Evolutionary conservation across 2,888 invertebrate species (phyloP), one percentile per base, ranked within the genome.

Genomic region (Acanthosepion pharaonis): DNA sequence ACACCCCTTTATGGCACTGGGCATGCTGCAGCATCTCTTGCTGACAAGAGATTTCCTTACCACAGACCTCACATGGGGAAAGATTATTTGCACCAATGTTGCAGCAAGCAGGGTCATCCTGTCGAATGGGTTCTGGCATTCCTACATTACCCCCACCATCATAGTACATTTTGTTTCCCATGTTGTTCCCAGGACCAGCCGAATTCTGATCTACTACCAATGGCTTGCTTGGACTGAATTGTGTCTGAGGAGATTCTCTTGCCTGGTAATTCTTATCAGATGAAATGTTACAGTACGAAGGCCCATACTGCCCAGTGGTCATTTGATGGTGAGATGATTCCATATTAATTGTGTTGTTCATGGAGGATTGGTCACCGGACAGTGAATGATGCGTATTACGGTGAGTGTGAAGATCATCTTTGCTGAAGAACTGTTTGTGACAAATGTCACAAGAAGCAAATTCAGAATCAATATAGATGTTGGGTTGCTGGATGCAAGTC

Each of bases 391-490:
- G 93, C 4, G 48, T 51, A 33, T 49, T 53, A 11, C 78, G 78
- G 78, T 78, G 78, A n/a, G 93, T 15, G n/a, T 53, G n/a, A 25
- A 53, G 49, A 51, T 53, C 49, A 93, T 93, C 93, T 51, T 49
- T 93, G 28, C n/a, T 93, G 93, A 53, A 53, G 93, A 49, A 53
- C 53, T 93, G 93, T 78, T 78, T 78, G n/a, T 78, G 78, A 49
- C 93, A 93, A 93, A 93, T 53, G 51, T 49, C 93, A 51, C 93
- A 93, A 9, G 49, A 53, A 8, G 93, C 48, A n/a, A 93, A 53
- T 18, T 49, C 53, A 25, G 51, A n/a, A 93, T 93, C 93, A 20
- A 49, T 93, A 51, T 93, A 93, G 53, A 93, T 53, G 53, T 49
- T 93, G 11, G 49, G 51, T 93, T n/a, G 51, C 23, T 93, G 51